Base-by-base conservation (phyloP, 2,113 vertebrate species). In the Varanus komodoensis region DNA sequence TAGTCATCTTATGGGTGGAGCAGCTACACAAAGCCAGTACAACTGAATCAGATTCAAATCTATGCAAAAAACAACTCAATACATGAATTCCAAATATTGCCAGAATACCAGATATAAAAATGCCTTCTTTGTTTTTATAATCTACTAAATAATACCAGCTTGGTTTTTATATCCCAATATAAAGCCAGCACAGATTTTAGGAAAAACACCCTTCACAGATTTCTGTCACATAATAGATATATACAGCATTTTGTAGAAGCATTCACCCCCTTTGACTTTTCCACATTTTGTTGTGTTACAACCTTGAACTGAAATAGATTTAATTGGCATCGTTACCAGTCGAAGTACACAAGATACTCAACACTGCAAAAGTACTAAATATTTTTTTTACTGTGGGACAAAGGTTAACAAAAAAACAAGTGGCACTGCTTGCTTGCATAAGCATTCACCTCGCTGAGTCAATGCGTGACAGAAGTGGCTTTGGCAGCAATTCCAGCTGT, bases 31-130 rank as follows among this genome's bases (percentile, higher is more conserved):
- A 67, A 23, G 44, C 88, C 68, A 90, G 81, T 89, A 89, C 17
- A 87, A 91, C 61, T 89, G 61, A 67, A 90, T 52, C 48, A 38
- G 77, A 91, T 88, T 44, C 84, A 90, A 32, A 6, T 82, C 73
- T 32, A 71, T 67, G 71, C 38, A 54, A 84, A 61, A n/a, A 84
- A 25, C 79, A 93, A 92, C 57, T 89, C 88, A 88, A 89, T 89
- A n/a, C 68, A 68, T 88, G 79, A 57, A 74, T 92, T 80, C 29
- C 52, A 21, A 89, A 86, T 54, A 50, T 77, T 82, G 34, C 1
- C 0, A 79, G 54, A 67, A 6, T 15, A 86, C 57, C 34, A 84
- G n/a, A n/a, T 64, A 8, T 52, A 64, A n/a, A 78, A 87, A 90
- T 32, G 75, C 25, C 38, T 73, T 48, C 50, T 25, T 32, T 80